Evolutionary conservation across 2,113 vertebrate genomes (phyloP), one percentile per base, ranked within the genome.

Genomic region (Crotalus tigris): DNA sequence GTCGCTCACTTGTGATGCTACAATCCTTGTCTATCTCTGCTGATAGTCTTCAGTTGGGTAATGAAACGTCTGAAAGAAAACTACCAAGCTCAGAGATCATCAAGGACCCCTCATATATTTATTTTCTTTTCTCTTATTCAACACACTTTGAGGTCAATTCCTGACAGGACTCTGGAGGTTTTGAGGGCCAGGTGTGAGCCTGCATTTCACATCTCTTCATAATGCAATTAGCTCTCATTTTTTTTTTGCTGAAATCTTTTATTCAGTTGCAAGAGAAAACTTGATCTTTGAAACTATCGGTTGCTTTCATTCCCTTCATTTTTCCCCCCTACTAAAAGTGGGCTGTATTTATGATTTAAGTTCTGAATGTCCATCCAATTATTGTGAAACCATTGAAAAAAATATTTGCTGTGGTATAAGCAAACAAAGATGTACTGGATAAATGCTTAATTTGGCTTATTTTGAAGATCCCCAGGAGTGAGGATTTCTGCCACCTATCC

Each of bases 381-480:
- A 93, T 59, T 88, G 55, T 15, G 90, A 92, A 95, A 95, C 93
- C 46, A 19, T 61, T 39, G 33, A n/a, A 93, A 33, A 59, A 91
- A 54, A 54, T 91, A 90, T 51, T 49, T 46, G 69, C 96, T 95
- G 93, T 94, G 90, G 51, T 49, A 91, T 17, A 92, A 93, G 89
- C 89, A 94, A 95, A 93, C 69, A 93, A 91, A 91, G 94, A 95
- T 95, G 81, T 95, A 94, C 94, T 94, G 90, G 92, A 91, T 95
- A 96, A 96, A 97, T 94, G 95, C 95, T 96, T 96, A 95, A 95
- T 96, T 97, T 96, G 95, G 93, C 92, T 90, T 94, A 2, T 92
- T 90, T 39, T 54, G 12, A 85, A 95, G 57, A 81, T 10, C 94
- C 95, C 91, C 93, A 58, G 57, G 23, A 90, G 89, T 95, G 94